Evolutionary conservation across 2,888 invertebrate species (phyloP).

Genomic region (Thera obeliscata): DNA sequence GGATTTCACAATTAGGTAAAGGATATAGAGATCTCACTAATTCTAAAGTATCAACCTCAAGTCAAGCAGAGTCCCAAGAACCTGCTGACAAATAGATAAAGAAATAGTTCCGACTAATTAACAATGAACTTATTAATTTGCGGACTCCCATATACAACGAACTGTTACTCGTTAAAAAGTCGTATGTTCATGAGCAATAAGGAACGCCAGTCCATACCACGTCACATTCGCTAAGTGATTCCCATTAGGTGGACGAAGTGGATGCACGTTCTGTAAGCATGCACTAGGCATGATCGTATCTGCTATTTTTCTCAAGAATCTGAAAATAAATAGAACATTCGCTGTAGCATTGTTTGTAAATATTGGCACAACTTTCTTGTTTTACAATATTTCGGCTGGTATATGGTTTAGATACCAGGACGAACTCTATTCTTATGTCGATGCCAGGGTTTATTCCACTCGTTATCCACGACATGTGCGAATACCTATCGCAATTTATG

Average conservation of each 20-base stretch:
- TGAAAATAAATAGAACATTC: neutral
- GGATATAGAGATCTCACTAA: too few species aligned
- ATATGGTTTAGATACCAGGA: neutral
- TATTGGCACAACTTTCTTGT: slow-evolving; percentile 3
- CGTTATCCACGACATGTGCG: slow-evolving; percentile 17
- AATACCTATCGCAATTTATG: slow-evolving; percentile 23
- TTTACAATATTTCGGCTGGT: neutral
- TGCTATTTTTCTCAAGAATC: neutral
- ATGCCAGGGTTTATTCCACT: slow-evolving; percentile 8
- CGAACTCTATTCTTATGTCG: neutral
- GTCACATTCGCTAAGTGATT: slow-evolving; percentile 19
- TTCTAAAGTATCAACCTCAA: too few species aligned
- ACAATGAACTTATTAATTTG: neutral
- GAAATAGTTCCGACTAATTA: neutral
- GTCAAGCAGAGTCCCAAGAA: too few species aligned
- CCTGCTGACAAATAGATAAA: too few species aligned
- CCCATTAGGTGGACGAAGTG: slow-evolving; percentile 6
- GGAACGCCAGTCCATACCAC: slow-evolving; percentile 5
- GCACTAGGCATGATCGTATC: slow-evolving; percentile 2
- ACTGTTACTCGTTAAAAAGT: neutral
- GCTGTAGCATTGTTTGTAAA: neutral
- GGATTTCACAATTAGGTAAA: too few species aligned
- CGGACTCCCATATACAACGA: neutral
- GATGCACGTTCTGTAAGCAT: slow-evolving; percentile 23
- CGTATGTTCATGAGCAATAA: slow-evolving; percentile 8